phyloP scores from a whole-genome alignment of 2,888 invertebrate species.

The Pandemis cinnamomeana region DNA sequence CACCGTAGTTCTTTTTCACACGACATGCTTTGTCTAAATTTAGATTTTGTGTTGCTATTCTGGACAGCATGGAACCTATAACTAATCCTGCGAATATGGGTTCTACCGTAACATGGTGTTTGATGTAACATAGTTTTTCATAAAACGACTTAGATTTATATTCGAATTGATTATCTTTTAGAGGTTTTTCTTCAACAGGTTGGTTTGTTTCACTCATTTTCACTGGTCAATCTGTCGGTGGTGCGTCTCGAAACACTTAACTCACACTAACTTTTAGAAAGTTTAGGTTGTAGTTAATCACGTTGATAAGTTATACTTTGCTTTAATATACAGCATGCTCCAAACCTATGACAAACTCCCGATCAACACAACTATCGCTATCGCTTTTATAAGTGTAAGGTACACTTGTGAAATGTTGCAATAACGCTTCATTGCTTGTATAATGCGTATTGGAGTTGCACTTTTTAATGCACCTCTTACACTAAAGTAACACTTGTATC shows the following conservation, averaged over 20 bases:
- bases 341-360: neutral
- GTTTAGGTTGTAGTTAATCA: conserved; percentile 6
- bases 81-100: conserved; percentile 89
- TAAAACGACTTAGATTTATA: conserved; percentile 73
- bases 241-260: conserved; percentile 11
- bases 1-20: conserved; percentile 64
- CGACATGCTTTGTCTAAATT: conserved; percentile 77
- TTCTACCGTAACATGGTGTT: conserved; percentile 86
- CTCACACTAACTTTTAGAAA: conserved; percentile 8
- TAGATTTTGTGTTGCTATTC: conserved; percentile 85
- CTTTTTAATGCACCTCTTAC: neutral
- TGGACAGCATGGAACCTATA: conserved; percentile 86
- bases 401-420: neutral
- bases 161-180: conserved; percentile 55
- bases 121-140: conserved; percentile 74
- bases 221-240: neutral
- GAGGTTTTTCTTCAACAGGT: conserved; percentile 61
- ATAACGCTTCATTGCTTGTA: neutral
- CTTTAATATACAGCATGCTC: conserved; percentile 31
- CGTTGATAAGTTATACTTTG: conserved; percentile 23
- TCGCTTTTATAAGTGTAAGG: neutral
- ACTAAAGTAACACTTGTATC: conserved; percentile 2
- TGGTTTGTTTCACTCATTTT: conserved; percentile 31
- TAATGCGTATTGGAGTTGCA: neutral
- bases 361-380: neutral